Evolutionary conservation across 2,888 invertebrate species (phyloP), one percentile per base, ranked within the genome.

Genomic region (Punctoribates punctum): DNA sequence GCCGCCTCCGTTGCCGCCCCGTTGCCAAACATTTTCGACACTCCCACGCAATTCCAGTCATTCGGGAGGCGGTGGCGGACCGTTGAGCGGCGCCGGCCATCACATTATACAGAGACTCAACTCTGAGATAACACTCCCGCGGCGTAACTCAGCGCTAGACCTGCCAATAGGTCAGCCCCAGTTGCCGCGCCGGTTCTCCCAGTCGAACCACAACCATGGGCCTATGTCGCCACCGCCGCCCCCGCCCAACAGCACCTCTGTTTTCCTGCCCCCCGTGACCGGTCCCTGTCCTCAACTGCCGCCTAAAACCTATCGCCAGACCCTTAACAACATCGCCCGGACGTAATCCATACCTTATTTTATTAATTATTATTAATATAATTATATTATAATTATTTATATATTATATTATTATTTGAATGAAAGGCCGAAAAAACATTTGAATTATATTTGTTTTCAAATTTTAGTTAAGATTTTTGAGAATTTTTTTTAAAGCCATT

Each of bases 161-260:
- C 82, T 77, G 60, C 48, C 75, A 57, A 29, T 65, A 29, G 79
- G 83, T 73, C 80, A 87, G 9, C 87, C 88, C 8, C 88, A 88
- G 13, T 88, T 89, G 17, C 85, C 88, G 57, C 79, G 74, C 70
- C 74, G 76, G 75, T 75, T 73, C 27, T 77, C 60, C 34, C 79
- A 74, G 75, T 34, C 34, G 34, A 5, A 3, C 34, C 34, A 34
- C 34, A 34, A 34, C 8, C 34, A 34, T 8, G 34, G 34, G 34
- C 34, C 34, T 5, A 34, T 34, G 77, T 38, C 54, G 20, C 73
- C 46, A 8, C 78, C 74, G 23, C 65, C 77, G 27, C 65, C 75
- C 27, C 74, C 54, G 23, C 75, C 73, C 67, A 77, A 74, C 13
- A 54, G 76, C 3, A 65, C 77, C 29, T 73, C 75, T 6, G 73